Evolutionary conservation across 1,140 invertebrate species (phyloP).

Genomic region (Bombus haemorrhoidalis): DNA sequence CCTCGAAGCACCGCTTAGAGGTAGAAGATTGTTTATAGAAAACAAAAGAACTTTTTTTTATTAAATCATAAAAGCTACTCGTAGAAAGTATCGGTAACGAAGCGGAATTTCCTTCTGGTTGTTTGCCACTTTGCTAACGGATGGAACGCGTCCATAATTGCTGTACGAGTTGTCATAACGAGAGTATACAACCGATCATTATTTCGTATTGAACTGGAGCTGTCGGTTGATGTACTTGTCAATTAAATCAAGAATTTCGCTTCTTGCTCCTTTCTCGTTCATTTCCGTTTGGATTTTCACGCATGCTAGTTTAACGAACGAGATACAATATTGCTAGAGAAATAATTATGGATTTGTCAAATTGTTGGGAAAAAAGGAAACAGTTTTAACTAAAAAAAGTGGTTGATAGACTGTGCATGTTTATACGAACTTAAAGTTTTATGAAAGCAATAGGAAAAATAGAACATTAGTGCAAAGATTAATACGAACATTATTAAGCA

Average conservation of each 20-base stretch:
- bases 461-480: too few species aligned
- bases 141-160: constrained; percentile 38
- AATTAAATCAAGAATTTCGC: constrained; percentile 33
- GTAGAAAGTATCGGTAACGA: not conserved
- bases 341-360: not conserved
- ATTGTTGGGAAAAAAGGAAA: not conserved
- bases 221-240: not conserved
- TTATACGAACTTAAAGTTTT: not conserved
- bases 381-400: not conserved
- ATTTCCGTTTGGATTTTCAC: not conserved
- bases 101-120: not conserved
- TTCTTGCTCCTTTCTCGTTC: not conserved
- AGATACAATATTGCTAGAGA: not conserved
- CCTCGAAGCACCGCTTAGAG: too few species aligned
- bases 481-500: too few species aligned
- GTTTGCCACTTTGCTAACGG: constrained; percentile 36
- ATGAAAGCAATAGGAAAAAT: not conserved
- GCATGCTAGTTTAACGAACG: too few species aligned
- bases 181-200: constrained; percentile 30
- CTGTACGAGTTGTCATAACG: not conserved
- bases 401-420: not conserved
- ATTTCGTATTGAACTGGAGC: not conserved
- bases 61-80: too few species aligned
- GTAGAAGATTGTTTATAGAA: too few species aligned
- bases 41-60: too few species aligned